Conservation (phyloP, 2,797 vertebrate genomes). For the Meriones psammophilus region DNA sequence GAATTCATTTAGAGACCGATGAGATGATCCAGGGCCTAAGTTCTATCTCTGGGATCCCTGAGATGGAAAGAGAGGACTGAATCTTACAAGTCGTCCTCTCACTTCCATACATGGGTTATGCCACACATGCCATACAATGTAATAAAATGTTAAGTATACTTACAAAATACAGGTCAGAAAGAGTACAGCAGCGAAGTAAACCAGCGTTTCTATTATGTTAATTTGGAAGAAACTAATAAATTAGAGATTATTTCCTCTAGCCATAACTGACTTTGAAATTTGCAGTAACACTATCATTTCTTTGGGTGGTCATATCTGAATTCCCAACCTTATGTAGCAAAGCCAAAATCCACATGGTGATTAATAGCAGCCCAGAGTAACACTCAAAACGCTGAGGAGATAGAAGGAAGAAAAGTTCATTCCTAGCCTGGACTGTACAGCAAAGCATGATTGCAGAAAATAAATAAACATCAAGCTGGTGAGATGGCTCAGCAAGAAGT, state of each 20-base stretch:
- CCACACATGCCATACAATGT: neutral
- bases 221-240: neutral
- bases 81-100: neutral
- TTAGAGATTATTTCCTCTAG: slow-evolving; percentile 22
- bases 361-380: neutral
- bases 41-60: neutral
- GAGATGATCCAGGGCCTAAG: neutral
- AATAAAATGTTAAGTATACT: slow-evolving; percentile 11
- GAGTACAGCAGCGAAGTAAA: neutral
- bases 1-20: neutral
- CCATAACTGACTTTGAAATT: slow-evolving; percentile 7
- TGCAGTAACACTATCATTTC: neutral
- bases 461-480: neutral
- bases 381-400: neutral
- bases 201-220: slow-evolving; percentile 25
- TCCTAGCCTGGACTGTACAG: neutral
- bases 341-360: neutral
- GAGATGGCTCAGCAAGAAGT: neutral
- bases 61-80: neutral
- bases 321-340: neutral
- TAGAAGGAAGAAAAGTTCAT: neutral
- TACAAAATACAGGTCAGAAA: slow-evolving; percentile 36
- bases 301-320: slow-evolving; percentile 19
- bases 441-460: neutral
- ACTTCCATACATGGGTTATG: neutral